Percentiles rank a stretch among this genome's conserved stretches.
These are phyloP conservation scores for Dendroctonus ponderosae DNA, from an alignment of 1,140 invertebrate species.

Conservation along the genomic window DNA sequence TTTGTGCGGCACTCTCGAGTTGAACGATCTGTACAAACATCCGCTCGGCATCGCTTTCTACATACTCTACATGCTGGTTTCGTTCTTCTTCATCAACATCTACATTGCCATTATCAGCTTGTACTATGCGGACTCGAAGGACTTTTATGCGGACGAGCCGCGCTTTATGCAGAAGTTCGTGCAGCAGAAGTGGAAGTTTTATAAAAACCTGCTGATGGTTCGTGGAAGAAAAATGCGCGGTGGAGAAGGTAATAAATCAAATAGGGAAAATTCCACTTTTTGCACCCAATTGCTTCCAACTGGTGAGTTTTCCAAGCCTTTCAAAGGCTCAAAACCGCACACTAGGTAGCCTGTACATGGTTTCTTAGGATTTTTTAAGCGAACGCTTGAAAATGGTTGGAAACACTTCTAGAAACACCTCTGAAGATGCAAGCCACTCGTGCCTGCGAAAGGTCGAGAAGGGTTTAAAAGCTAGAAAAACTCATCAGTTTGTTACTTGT, in stretches of 20 bases:
- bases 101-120: slow-evolving; percentile 38
- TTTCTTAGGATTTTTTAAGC: too few species aligned
- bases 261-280: too few species aligned
- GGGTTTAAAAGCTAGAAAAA: background rate
- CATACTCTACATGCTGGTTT: slow-evolving; percentile 30
- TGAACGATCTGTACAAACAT: slow-evolving; percentile 9
- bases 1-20: slow-evolving; percentile 18
- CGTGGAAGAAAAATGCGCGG: slow-evolving; percentile 11
- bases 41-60: slow-evolving; percentile 31
- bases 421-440: background rate
- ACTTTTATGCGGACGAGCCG: slow-evolving; percentile 25
- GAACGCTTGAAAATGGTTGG: too few species aligned
- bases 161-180: slow-evolving; percentile 22
- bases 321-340: too few species aligned
- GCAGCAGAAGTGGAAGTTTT: slow-evolving; percentile 30
- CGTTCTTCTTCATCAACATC: slow-evolving; percentile 28
- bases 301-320: too few species aligned
- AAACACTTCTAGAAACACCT: too few species aligned
- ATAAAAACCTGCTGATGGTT: slow-evolving; percentile 24
- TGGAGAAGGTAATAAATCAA: background rate
- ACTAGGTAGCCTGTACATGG: too few species aligned
- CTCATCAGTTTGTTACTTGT: background rate
- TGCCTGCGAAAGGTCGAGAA: background rate
- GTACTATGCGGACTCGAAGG: slow-evolving; percentile 31
- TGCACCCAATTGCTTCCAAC: background rate